Evolutionary conservation across 2,888 invertebrate species (phyloP).

Genomic region (Fabriciana adippe): DNA sequence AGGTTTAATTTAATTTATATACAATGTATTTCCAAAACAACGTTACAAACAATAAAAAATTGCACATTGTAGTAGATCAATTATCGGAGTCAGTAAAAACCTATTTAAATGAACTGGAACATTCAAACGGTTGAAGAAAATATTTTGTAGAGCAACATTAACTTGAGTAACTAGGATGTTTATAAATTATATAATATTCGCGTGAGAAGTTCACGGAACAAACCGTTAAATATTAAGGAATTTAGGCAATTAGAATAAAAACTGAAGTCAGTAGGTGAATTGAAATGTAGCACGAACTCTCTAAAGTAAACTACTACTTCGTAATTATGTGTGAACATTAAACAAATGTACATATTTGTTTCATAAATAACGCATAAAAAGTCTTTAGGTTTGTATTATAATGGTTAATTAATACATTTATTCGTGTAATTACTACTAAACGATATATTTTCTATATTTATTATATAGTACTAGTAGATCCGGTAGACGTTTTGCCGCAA

Average conservation of each 20-base stretch:
- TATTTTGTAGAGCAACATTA: constrained; percentile 10
- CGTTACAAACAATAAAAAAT: not conserved
- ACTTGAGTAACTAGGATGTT: constrained; percentile 17
- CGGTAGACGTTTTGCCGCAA: no score
- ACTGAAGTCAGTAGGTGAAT: constrained; percentile 30
- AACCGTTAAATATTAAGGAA: constrained; percentile 8
- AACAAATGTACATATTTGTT: constrained; percentile 12
- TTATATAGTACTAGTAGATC: not conserved
- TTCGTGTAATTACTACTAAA: not conserved
- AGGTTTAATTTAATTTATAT: no score
- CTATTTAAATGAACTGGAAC: constrained; percentile 11
- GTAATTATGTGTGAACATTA: constrained; percentile 28
- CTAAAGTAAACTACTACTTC: constrained; percentile 21
- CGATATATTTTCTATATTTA: constrained; percentile 1
- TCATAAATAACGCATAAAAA: not conserved
- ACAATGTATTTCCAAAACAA: not conserved
- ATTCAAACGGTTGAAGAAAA: constrained; percentile 5
- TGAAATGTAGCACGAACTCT: constrained; percentile 30
- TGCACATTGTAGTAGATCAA: not conserved
- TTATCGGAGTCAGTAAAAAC: not conserved
- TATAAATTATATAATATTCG: constrained; percentile 31
- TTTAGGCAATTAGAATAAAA: constrained; percentile 25
- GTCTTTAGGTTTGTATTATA: not conserved
- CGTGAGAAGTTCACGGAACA: constrained; percentile 34
- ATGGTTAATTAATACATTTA: not conserved